A percentile compares a stretch with the other conserved stretches of the same genome.
Evolutionary conservation across 1,140 invertebrate genomes (phyloP).

Genomic region (Scaptodrosophila lebanonensis): DNA sequence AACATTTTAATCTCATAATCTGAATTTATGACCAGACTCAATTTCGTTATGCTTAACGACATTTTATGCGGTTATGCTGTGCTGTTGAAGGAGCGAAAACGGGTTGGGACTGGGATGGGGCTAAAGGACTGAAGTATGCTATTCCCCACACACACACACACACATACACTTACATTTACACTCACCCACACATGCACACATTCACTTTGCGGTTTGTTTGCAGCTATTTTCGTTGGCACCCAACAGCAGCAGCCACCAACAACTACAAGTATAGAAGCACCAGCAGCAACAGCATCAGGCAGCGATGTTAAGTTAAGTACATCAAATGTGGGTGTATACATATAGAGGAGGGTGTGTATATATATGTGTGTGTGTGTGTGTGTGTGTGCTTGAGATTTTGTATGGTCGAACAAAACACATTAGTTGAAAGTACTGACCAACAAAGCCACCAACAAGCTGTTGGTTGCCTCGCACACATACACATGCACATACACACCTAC

Average conservation of each 20-base stretch:
- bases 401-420: constrained; percentile 71
- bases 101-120: no score
- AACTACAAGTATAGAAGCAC: constrained; percentile 10
- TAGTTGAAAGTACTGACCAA: constrained; percentile 75
- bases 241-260: constrained; percentile 27
- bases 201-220: constrained; percentile 44
- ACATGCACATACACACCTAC: neutral
- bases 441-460: constrained; percentile 74
- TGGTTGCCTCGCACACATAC: constrained; percentile 29
- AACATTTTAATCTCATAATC: constrained; percentile 76
- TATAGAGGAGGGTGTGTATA: constrained; percentile 21
- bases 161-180: constrained; percentile 1
- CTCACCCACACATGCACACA: constrained; percentile 10
- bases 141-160: constrained; percentile 1
- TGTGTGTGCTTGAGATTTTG: constrained; percentile 63
- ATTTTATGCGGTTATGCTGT: constrained; percentile 74
- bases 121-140: constrained; percentile 11
- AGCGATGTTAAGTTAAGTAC: constrained; percentile 45
- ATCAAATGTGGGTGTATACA: constrained; percentile 30
- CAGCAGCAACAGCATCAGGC: constrained; percentile 15
- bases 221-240: constrained; percentile 24
- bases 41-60: constrained; percentile 75
- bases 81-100: constrained; percentile 33
- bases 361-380: constrained; percentile 36
- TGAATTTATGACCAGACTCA: constrained; percentile 75